Conservation (phyloP, 1,140 invertebrate species). For the Formica selysi region DNA sequence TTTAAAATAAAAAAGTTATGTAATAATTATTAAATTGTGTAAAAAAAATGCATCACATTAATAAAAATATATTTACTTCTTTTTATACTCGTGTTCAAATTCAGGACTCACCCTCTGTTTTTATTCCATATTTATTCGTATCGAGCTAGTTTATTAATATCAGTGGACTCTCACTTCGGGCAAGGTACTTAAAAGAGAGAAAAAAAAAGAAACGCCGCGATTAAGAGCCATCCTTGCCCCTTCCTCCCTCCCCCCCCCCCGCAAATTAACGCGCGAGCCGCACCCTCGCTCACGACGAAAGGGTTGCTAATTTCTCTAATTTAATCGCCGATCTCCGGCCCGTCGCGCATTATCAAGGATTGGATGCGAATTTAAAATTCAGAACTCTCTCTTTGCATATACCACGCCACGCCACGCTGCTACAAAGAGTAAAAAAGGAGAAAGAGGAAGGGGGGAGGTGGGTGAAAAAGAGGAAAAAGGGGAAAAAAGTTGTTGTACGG, state of each 20-base stretch:
- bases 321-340: slow-evolving; percentile 56
- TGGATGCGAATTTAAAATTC: slow-evolving; percentile 65
- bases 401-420: slow-evolving; percentile 15
- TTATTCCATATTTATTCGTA: not conserved
- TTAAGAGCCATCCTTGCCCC: slow-evolving; percentile 14
- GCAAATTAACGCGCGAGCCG: slow-evolving; percentile 41
- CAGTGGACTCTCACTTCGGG: not conserved
- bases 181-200: not conserved
- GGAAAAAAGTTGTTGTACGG: not conserved
- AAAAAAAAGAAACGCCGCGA: not conserved
- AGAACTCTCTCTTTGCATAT: slow-evolving; percentile 24
- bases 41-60: too few relatives aligned
- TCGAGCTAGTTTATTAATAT: not conserved
- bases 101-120: too few relatives aligned
- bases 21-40: too few relatives aligned
- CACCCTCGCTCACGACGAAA: slow-evolving; percentile 26
- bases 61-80: too few relatives aligned
- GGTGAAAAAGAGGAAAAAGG: not conserved
- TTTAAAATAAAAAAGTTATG: too few relatives aligned
- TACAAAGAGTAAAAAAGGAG: slow-evolving; percentile 46
- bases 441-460: slow-evolving; percentile 33
- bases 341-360: slow-evolving; percentile 64
- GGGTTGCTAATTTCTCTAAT: slow-evolving; percentile 76
- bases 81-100: too few relatives aligned
- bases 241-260: too few relatives aligned